Percentiles rank a stretch among this genome's conserved stretches.
Conservation (phyloP, 1,140 invertebrate species). For the Trichonephila inaurata region DNA sequence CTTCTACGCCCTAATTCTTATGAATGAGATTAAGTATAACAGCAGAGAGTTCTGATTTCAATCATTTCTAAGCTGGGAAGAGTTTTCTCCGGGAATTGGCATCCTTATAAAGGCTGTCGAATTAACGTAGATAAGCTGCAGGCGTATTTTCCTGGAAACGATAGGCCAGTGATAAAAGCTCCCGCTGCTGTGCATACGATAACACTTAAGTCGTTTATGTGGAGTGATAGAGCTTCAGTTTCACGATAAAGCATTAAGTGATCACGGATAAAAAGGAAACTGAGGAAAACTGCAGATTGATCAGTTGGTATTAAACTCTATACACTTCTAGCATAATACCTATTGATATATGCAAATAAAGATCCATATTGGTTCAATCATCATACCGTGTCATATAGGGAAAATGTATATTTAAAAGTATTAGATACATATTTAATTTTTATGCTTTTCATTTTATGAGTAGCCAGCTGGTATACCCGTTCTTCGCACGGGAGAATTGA, state of each 20-base stretch:
- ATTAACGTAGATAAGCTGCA: slow-evolving; percentile 3
- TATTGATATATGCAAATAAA: no score
- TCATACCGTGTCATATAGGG: no score
- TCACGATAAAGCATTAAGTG: neutral
- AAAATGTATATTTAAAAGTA: no score
- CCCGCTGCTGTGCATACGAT: neutral
- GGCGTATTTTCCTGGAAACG: neutral
- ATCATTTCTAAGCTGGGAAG: slow-evolving; percentile 63
- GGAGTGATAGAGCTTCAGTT: neutral
- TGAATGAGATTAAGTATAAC: slow-evolving; percentile 48
- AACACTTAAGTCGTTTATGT: neutral
- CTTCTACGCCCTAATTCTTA: slow-evolving; percentile 20
- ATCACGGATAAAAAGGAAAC: neutral
- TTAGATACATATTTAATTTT: no score
- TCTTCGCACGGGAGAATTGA: no score
- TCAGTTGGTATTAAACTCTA: neutral
- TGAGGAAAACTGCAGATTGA: neutral
- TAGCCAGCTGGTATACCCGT: no score
- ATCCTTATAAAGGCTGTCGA: slow-evolving; percentile 8
- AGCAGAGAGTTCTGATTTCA: slow-evolving; percentile 57
- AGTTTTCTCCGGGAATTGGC: slow-evolving; percentile 29
- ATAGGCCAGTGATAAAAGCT: slow-evolving; percentile 3
- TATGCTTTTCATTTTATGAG: no score
- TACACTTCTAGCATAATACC: neutral
- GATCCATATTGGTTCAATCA: no score